Base-by-base conservation (phyloP, 2,797 vertebrate genomes). In the Alectoris magna region DNA sequence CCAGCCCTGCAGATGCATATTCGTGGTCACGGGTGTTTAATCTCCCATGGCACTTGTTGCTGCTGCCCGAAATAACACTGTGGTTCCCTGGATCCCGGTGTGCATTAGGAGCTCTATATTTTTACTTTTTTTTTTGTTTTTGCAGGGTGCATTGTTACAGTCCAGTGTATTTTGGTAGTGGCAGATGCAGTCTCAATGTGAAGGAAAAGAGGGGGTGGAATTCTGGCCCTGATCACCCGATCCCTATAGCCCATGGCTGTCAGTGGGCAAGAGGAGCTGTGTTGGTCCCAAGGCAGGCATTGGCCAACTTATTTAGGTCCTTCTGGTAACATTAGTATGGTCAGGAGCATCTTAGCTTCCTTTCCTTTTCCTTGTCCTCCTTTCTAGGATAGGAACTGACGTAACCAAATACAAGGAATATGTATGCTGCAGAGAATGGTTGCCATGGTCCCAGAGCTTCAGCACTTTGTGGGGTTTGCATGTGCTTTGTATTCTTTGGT, bases 31-130 rank as follows among this genome's bases (percentile, higher is more conserved):
- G 64, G 76, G 63, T 87, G 70, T 93, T 96, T 93, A 92, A 91
- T 95, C 94, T 95, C 88, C 68, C 29, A 5, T 78, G 91, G 93
- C 91, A 91, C 67, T 91, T 91, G 51, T 75, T 80, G 88, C 73
- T 95, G 72, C 87, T 92, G 91, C 88, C 84, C 6, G 7, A 87
- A 94, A 92, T 81, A 94, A 94, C 94, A 69, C 73, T 0, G 11
- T 69, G 95, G 75, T 94, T 93, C 80, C 86, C 90, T 86, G 1
- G 1, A 60, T 75, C 91, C 80, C 56, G 34, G 59, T 7, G 67
- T 80, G 80, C 78, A 90, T 92, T 64, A 76, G 74, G 85, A 90
- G 88, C 84, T 36, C 67, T 89, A 43, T 26, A 56, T 87, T 72
- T 85, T 53, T 29, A 17, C 39, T 41, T 29, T 27, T 6, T 29